phyloP scores from a whole-genome alignment of 1,140 invertebrate species.

The Bombus waltoni region DNA sequence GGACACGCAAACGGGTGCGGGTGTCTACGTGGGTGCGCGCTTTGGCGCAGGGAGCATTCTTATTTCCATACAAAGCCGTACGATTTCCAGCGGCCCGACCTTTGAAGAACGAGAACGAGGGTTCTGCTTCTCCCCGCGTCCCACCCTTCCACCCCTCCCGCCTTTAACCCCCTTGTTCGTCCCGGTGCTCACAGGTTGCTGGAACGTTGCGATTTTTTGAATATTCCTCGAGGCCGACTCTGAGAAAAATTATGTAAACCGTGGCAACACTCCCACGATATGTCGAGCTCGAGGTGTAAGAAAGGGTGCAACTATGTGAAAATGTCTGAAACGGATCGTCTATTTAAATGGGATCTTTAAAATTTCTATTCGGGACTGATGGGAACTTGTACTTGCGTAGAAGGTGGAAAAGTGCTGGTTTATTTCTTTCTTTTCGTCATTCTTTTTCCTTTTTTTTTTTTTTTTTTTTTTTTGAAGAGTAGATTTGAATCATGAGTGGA shows the following conservation, averaged over 20 bases:
- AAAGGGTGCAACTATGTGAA: constrained; percentile 38
- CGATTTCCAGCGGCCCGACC: constrained; percentile 70
- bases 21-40: constrained; percentile 47
- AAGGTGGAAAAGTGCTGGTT: constrained; percentile 25
- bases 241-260: constrained; percentile 82
- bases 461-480: not conserved
- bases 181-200: constrained; percentile 63
- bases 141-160: not conserved
- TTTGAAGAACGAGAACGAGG: constrained; percentile 71
- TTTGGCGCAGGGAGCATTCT: constrained; percentile 66
- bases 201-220: constrained; percentile 77
- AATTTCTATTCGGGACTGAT: not conserved
- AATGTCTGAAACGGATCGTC: constrained; percentile 5
- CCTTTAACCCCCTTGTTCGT: not conserved
- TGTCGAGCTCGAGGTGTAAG: not conserved
- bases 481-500: not conserved
- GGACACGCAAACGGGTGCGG: constrained; percentile 26
- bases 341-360: constrained; percentile 9
- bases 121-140: constrained; percentile 25
- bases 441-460: not conserved
- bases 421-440: not conserved
- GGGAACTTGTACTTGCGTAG: not conserved
- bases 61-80: constrained; percentile 77
- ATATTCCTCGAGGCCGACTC: constrained; percentile 53
- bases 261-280: constrained; percentile 68